Evolutionary conservation across 2,888 invertebrate species (phyloP), one percentile per base, ranked within the genome.

Genomic region (Lottia gigantea): DNA sequence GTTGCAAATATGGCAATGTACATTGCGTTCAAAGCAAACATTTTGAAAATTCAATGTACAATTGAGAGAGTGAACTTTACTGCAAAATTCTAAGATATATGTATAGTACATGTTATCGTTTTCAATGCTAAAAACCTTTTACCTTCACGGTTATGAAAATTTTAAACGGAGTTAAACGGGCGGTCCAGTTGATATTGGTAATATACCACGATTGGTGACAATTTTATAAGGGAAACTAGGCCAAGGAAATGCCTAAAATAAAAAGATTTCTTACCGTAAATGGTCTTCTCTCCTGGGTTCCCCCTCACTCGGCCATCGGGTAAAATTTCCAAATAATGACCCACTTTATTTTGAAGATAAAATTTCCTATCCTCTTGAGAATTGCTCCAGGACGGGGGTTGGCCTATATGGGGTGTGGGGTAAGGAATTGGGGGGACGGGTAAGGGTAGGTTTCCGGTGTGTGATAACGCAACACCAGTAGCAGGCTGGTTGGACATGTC

Each of bases 301-400:
- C 68, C 68, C 15, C 19, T 40, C 31, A 67, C 31, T 68, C 23
- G 63, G 19, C 49, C 68, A 23, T 64, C 31, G 3, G 68, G 68
- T n/a, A 46, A 46, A 8, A 68, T 64, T 31, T 68, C 62, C 47
- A 68, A 16, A 46, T 46, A 45, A 16, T 68, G 47, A 12, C 68
- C 68, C 15, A 64, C 47, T 47, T 64, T 64, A 46, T 26, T 62
- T 16, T 68, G 62, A 8, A 68, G 65, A 14, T 65, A 65, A 8
- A 45, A 23, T 16, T n/a, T 16, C 46, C 65, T 19, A 8, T 45
- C 46, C 7, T 40, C 40, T 45, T 45, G 26, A 45, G 23, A 7
- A 23, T 46, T 45, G 8, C 14, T n/a, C 23, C 46, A 65, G 8
- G 7, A 8, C 15, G n/a, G 40, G 0, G 40, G 65, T 16, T 15